These are phyloP conservation scores for Thymelicus lineola DNA, from an alignment of 2,888 invertebrate species.

Conservation along the genomic window DNA sequence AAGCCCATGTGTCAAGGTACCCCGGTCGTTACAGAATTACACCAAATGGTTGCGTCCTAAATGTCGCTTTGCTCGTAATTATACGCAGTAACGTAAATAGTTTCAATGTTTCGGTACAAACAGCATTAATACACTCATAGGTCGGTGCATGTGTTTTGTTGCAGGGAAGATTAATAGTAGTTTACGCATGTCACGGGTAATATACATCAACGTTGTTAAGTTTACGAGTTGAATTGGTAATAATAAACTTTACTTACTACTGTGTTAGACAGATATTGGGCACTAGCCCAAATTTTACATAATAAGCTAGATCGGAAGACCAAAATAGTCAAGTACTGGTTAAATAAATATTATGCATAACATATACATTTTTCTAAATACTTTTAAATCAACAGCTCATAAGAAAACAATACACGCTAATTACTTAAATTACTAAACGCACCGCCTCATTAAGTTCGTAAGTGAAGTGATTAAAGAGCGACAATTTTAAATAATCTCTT, in stretches of 20 bases:
- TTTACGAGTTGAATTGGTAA: background rate
- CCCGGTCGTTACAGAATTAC: conserved; percentile 30
- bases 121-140: conserved; percentile 6
- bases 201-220: background rate
- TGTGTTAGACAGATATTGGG: background rate
- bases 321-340: background rate
- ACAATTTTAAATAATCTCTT: too few species aligned
- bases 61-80: conserved; percentile 35
- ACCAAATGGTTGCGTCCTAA: conserved; percentile 41
- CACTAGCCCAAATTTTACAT: background rate
- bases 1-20: conserved; percentile 14
- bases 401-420: too few species aligned
- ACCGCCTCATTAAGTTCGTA: too few species aligned
- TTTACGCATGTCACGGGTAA: conserved; percentile 5
- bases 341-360: too few species aligned
- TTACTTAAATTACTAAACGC: too few species aligned
- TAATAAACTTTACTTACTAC: background rate
- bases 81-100: conserved; percentile 13
- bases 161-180: background rate
- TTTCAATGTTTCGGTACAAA: conserved; percentile 1
- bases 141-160: conserved; percentile 7
- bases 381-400: too few species aligned
- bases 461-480: too few species aligned
- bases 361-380: too few species aligned
- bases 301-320: background rate